Evolutionary conservation across 1,140 invertebrate species (phyloP).

Genomic region (Panulirus ornatus): DNA sequence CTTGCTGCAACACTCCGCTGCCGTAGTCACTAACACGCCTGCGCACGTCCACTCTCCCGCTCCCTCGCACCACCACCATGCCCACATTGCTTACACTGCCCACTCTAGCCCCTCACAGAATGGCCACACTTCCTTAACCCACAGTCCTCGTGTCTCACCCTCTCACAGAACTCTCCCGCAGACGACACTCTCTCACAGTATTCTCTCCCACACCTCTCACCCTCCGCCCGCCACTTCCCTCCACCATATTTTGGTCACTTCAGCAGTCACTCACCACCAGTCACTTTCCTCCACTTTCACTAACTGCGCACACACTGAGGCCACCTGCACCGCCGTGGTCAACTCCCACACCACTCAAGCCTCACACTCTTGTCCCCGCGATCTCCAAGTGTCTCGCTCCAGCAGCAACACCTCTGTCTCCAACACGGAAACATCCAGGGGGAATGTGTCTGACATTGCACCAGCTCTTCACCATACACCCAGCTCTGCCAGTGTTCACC

Average conservation of each 20-base stretch:
- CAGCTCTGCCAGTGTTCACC: neutral
- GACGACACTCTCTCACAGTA: slow-evolving; percentile 10
- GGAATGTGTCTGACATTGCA: neutral
- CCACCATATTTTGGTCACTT: slow-evolving; percentile 1
- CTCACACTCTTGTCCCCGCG: neutral
- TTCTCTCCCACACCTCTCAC: slow-evolving; percentile 34
- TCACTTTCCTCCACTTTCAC: slow-evolving; percentile 26
- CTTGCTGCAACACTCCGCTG: slow-evolving; percentile 51
- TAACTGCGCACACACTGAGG: slow-evolving; percentile 26
- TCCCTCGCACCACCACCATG: neutral
- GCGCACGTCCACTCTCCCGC: slow-evolving; percentile 13
- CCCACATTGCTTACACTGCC: slow-evolving; percentile 29
- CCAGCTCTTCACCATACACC: slow-evolving; percentile 1
- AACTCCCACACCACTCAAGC: slow-evolving; percentile 23
- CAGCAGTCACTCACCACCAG: slow-evolving; percentile 33
- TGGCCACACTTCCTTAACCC: slow-evolving; percentile 1
- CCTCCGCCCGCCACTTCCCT: slow-evolving; percentile 14
- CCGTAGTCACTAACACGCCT: slow-evolving; percentile 33
- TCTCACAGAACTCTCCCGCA: neutral
- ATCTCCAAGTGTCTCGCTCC: slow-evolving; percentile 6
- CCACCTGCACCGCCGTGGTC: slow-evolving; percentile 14
- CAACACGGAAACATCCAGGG: slow-evolving; percentile 2
- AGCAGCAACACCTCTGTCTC: slow-evolving; percentile 31
- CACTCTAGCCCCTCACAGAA: slow-evolving; percentile 22
- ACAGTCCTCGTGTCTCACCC: neutral